phyloP scores from a whole-genome alignment of 2,113 vertebrate species.

The Noctilio leporinus region DNA sequence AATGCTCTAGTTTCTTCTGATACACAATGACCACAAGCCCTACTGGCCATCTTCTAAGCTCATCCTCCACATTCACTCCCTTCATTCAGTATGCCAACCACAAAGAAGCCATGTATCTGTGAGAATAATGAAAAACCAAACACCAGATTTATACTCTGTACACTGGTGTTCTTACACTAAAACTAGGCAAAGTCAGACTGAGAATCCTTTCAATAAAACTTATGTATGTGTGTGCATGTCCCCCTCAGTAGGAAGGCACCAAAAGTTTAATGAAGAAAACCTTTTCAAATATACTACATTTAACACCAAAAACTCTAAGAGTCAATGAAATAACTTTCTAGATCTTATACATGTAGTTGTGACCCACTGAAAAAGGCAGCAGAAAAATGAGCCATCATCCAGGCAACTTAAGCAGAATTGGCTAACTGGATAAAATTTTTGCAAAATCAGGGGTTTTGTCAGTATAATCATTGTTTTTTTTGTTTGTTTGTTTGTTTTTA shows the following conservation, averaged over 20 bases:
- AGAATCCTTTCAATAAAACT: background rate
- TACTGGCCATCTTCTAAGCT: background rate
- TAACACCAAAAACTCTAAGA: slow-evolving; percentile 14
- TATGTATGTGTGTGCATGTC: background rate
- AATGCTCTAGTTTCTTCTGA: background rate
- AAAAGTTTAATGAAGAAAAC: background rate
- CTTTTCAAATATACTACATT: background rate
- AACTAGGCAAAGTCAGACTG: background rate
- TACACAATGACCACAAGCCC: background rate
- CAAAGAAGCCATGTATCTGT: background rate
- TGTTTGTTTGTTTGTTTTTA: too few relatives aligned
- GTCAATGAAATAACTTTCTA: background rate
- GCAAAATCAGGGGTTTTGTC: background rate
- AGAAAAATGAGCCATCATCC: background rate
- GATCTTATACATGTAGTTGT: background rate
- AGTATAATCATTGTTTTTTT: too few relatives aligned
- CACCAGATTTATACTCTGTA: background rate
- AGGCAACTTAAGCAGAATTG: background rate
- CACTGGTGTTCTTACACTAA: background rate
- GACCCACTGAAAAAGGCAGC: background rate
- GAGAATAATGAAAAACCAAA: background rate
- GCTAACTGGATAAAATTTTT: background rate
- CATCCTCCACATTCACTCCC: background rate
- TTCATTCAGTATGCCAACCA: background rate
- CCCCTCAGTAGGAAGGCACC: background rate